These are phyloP conservation scores for Beroe forskalii DNA, from an alignment of 37 sponge, comb jelly and placozoan species.

Conservation along the genomic window DNA sequence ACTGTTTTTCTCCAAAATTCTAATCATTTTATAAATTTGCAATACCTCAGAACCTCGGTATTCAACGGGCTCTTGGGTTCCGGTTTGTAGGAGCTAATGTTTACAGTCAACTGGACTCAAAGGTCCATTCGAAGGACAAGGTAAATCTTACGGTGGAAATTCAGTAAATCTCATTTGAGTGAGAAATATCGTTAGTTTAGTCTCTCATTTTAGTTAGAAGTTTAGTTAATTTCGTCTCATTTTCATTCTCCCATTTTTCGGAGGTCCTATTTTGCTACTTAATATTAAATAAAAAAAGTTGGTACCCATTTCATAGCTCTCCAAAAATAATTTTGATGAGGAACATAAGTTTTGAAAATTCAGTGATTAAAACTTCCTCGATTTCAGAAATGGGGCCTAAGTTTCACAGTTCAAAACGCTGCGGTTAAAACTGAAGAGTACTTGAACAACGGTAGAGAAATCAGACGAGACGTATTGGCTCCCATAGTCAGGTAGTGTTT, in stretches of 20 bases:
- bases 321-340: too few relatives aligned
- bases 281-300: too few relatives aligned
- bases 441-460: neutral
- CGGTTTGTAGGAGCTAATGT: slow-evolving; percentile 57
- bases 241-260: too few relatives aligned
- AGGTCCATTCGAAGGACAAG: slow-evolving; percentile 2
- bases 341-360: too few relatives aligned
- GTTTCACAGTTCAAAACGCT: slow-evolving; percentile 30
- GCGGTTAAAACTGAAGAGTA: slow-evolving; percentile 32
- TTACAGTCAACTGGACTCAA: neutral
- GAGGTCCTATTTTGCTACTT: too few relatives aligned
- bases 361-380: too few relatives aligned
- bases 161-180: too few relatives aligned
- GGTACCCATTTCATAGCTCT: too few relatives aligned
- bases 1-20: too few relatives aligned
- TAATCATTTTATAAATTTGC: too few relatives aligned
- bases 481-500: slow-evolving; percentile 2
- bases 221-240: neutral
- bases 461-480: slow-evolving; percentile 11
- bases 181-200: neutral
- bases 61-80: slow-evolving; percentile 32
- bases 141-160: too few relatives aligned
- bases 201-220: neutral
- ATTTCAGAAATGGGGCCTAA: slow-evolving; percentile 39
- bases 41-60: neutral